phyloP scores from a whole-genome alignment of 1,140 invertebrate genomes.

The Brachionus rotundiformis region DNA sequence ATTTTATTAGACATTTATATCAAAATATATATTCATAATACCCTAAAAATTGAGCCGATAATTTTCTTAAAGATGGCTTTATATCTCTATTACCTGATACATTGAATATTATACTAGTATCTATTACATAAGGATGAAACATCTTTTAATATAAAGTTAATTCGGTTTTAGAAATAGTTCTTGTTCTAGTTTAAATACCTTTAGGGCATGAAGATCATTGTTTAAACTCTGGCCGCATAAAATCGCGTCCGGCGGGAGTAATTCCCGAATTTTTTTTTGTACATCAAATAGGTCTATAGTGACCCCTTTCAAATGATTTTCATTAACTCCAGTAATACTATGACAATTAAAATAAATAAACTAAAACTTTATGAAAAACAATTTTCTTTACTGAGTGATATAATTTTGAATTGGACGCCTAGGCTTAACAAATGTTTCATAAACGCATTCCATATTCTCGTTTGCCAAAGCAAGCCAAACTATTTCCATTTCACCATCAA shows the following conservation, averaged over 20 bases:
- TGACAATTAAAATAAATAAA: too few relatives aligned
- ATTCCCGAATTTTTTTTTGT: neutral
- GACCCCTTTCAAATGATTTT: neutral
- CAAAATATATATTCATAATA: neutral
- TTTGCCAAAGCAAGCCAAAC: slow-evolving; percentile 50
- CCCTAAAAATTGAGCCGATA: slow-evolving; percentile 50
- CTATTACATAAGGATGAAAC: slow-evolving; percentile 52
- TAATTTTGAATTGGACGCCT: slow-evolving; percentile 33
- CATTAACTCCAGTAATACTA: slow-evolving; percentile 32
- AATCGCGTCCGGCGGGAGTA: slow-evolving; percentile 44
- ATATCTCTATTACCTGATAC: slow-evolving; percentile 35
- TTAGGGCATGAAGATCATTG: slow-evolving; percentile 50
- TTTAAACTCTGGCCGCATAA: slow-evolving; percentile 46
- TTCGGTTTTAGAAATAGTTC: neutral
- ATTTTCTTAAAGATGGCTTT: slow-evolving; percentile 31
- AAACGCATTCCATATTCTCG: slow-evolving; percentile 42
- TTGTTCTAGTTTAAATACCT: slow-evolving; percentile 13
- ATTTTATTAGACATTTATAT: neutral
- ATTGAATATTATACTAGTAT: slow-evolving; percentile 48
- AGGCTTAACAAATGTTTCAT: slow-evolving; percentile 45
- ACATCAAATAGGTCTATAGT: neutral
- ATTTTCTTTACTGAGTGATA: slow-evolving; percentile 3
- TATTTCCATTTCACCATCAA: slow-evolving; percentile 42
- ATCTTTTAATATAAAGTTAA: slow-evolving; percentile 34
- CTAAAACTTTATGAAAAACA: too few relatives aligned